These are phyloP conservation scores for Axis porcinus DNA, from an alignment of 2,113 vertebrate genomes.

Conservation along the genomic window DNA sequence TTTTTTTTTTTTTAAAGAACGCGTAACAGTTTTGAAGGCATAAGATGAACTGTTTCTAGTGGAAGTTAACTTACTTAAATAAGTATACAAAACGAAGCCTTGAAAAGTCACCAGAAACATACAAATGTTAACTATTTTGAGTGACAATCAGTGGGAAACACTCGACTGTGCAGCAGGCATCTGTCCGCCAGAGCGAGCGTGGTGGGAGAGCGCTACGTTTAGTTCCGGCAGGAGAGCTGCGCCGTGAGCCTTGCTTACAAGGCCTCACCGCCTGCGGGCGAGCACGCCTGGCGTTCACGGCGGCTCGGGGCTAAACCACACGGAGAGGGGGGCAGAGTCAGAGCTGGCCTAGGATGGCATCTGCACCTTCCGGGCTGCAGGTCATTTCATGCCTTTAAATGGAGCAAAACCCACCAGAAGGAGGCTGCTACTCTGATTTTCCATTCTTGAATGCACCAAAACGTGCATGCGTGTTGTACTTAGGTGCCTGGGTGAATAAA, in stretches of 20 bases:
- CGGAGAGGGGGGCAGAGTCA: slow-evolving; percentile 74
- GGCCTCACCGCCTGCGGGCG: slow-evolving; percentile 59
- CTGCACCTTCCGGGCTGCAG: slow-evolving; percentile 77
- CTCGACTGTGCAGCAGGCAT: slow-evolving; percentile 48
- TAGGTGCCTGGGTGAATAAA: slow-evolving; percentile 80
- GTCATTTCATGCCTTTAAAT: slow-evolving; percentile 75
- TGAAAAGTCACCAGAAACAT: slow-evolving; percentile 74
- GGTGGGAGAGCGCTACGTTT: slow-evolving; percentile 60
- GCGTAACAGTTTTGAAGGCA: slow-evolving; percentile 80
- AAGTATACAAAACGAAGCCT: slow-evolving; percentile 61
- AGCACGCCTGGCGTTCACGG: slow-evolving; percentile 33
- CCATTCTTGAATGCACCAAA: slow-evolving; percentile 79
- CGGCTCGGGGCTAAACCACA: slow-evolving; percentile 50
- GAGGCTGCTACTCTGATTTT: slow-evolving; percentile 78
- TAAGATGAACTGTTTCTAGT: slow-evolving; percentile 81
- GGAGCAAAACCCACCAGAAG: slow-evolving; percentile 81
- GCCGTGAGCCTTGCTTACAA: slow-evolving; percentile 66
- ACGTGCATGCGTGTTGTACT: slow-evolving; percentile 78
- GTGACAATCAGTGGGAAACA: slow-evolving; percentile 60
- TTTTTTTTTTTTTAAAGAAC: slow-evolving; percentile 76
- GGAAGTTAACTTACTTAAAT: slow-evolving; percentile 70
- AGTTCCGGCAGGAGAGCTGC: slow-evolving; percentile 14
- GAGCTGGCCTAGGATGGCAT: slow-evolving; percentile 64
- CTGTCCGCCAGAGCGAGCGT: slow-evolving; percentile 32
- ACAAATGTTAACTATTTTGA: slow-evolving; percentile 41